These are phyloP conservation scores for Mastomys coucha DNA, from an alignment of 2,113 vertebrate species.

Conservation along the genomic window DNA sequence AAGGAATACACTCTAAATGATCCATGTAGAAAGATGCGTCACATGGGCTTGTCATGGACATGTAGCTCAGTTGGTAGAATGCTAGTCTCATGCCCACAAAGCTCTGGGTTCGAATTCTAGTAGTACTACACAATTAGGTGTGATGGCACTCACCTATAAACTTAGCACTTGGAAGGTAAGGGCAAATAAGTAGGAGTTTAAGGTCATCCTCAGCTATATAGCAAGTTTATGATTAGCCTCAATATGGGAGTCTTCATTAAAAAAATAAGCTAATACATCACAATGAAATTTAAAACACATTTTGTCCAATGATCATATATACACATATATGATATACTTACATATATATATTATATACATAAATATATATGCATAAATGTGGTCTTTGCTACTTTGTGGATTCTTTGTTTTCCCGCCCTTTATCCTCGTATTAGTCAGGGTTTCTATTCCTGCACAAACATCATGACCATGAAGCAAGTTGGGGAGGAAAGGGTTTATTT, in stretches of 20 bases:
- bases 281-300: neutral
- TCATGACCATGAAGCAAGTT: too few species aligned
- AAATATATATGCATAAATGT: too few species aligned
- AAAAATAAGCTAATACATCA: neutral
- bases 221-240: neutral
- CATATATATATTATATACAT: neutral
- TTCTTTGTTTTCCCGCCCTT: too few species aligned
- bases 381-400: too few species aligned
- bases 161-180: neutral
- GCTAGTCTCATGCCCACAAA: neutral
- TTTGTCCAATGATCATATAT: neutral
- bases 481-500: too few species aligned
- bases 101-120: neutral
- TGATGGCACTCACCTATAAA: neutral
- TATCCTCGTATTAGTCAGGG: too few species aligned
- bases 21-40: neutral
- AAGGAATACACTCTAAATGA: neutral
- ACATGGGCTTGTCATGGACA: neutral
- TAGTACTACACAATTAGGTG: neutral
- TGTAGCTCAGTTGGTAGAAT: neutral
- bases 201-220: neutral
- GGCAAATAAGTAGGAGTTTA: neutral
- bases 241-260: neutral
- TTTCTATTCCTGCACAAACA: too few species aligned
- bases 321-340: neutral